Percentiles rank a stretch among this genome's conserved stretches.
phyloP scores from a whole-genome alignment of 2,113 vertebrate species.

The Eonycteris spelaea region DNA sequence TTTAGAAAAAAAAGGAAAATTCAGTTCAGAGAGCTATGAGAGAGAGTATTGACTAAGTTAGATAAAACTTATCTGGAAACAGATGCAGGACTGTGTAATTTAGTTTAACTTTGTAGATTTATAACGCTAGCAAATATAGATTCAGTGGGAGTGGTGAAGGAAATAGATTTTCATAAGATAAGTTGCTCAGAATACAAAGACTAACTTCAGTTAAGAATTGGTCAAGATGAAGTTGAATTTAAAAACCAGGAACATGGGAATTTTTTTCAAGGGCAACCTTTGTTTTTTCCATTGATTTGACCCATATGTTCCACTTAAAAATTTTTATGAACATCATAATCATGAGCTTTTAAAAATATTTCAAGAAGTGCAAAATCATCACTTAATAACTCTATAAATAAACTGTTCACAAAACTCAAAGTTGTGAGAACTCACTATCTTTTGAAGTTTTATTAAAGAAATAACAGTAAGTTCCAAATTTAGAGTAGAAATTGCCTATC shows the following conservation, averaged over 20 bases:
- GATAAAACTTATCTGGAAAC: not conserved
- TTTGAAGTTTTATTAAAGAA: constrained; percentile 35
- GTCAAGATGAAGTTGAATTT: constrained; percentile 19
- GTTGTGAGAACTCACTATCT: not conserved
- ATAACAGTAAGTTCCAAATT: not conserved
- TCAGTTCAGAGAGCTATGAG: not conserved
- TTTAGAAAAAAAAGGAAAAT: not conserved
- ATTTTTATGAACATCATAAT: not conserved
- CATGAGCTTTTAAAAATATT: constrained; percentile 40
- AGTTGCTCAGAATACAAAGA: constrained; percentile 38
- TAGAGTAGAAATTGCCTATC: not conserved
- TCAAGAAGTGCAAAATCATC: not conserved
- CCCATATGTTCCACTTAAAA: not conserved
- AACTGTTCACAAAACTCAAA: constrained; percentile 13
- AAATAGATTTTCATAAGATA: constrained; percentile 55
- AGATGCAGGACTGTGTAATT: constrained; percentile 33
- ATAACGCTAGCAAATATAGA: constrained; percentile 70
- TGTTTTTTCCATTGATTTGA: not conserved
- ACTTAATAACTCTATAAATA: constrained; percentile 37
- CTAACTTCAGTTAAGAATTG: not conserved
- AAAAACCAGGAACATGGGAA: not conserved
- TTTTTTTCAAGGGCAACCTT: not conserved
- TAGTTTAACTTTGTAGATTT: constrained; percentile 42
- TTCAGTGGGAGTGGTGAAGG: constrained; percentile 67
- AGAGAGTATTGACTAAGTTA: constrained; percentile 35